Evolutionary conservation across 2,888 invertebrate species (phyloP), one percentile per base, ranked within the genome.

Genomic region (Ophraella communa): DNA sequence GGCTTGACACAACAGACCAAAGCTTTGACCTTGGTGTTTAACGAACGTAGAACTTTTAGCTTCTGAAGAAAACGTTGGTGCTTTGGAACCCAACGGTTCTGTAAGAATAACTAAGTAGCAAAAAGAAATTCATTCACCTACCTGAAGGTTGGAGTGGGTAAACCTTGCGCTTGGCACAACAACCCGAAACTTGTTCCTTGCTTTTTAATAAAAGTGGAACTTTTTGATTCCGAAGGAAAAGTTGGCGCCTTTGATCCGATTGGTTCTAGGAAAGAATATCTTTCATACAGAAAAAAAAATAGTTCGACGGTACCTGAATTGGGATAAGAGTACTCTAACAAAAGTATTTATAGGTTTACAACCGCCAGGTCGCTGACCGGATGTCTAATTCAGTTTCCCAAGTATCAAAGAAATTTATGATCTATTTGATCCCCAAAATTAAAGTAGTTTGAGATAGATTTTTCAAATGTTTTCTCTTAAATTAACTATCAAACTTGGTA

Each of bases 131-230:
- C n/a, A 85, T 86, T 23, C 55, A 3, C 58, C 30, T 83, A 91
- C 90, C 89, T 90, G 87, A 89, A 89, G 76, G 85, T 77, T 74
- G 91, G 91, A 65, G 88, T 87, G 74, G 90, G 91, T 79, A 86
- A 87, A 57, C 86, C 90, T 84, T 91, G 90, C 68, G 89, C 89
- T 70, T 85, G 85, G 76, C 87, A 87, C 21, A 85, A 77, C 49
- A 87, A 78, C 33, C 84, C 85, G 72, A 86, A 84, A 75, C 83
- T 81, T 63, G 80, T 80, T 47, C 79, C 81, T 65, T 78, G 77
- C 54, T 72, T 79, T 66, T 83, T 82, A 71, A 84, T 82, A 79
- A 75, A 83, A 66, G 80, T 82, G 77, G 78, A 84, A 74, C 77
- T 84, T 81, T 80, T 86, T 74, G 75, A 84, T 79, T 79, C 81